Base-by-base conservation (phyloP, 2,113 vertebrate genomes). In the Bos javanicus region DNA sequence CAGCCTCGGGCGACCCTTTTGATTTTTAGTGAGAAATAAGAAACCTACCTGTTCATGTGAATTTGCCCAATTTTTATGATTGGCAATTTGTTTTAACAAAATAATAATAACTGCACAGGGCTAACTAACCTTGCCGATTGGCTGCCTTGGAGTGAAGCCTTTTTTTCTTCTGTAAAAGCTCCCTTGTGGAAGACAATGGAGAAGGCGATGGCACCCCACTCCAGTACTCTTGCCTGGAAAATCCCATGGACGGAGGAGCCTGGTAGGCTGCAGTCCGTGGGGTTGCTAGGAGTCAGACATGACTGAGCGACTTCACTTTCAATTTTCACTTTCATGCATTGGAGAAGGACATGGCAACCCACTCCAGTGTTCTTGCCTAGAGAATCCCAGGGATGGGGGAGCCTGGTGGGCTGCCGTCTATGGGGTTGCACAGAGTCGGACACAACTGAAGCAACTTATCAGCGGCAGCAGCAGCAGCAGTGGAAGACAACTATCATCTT, bases 381-480 rank as follows among this genome's bases (percentile, higher is more conserved):
- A 60, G 26, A 60, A 26, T 60, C 26, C 26, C 59, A 60, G 12
- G 59, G 26, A 30, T 0, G 0, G 59, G 0, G 12, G 59, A 30
- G 59, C 59, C 26, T 60, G 26, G 26, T 14, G 26, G 59, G 26
- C 59, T 60, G 26, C 59, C 5, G 12, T 60, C 59, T 6, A 6
- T 60, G 59, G 59, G 5, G 26, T 6, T 5, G 0, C 59, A 30
- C 59, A 30, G 26, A 60, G 26, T 30, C 5, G 2, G 59, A 60
- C 26, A 30, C 2, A 1, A 30, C 59, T 30, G 26, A 60, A 28
- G 26, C 5, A 0, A 28, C 26, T 13, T 1, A 59, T 11, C 59
- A 14, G 59, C 59, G 6, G 54, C 54, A 9, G 50, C 50, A 8
- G 25, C 25, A 13, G 57, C 25, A 26, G 59, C 57, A 26, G 57